Conservation (phyloP, 1,140 invertebrate species). For the Centruroides vittatus region DNA sequence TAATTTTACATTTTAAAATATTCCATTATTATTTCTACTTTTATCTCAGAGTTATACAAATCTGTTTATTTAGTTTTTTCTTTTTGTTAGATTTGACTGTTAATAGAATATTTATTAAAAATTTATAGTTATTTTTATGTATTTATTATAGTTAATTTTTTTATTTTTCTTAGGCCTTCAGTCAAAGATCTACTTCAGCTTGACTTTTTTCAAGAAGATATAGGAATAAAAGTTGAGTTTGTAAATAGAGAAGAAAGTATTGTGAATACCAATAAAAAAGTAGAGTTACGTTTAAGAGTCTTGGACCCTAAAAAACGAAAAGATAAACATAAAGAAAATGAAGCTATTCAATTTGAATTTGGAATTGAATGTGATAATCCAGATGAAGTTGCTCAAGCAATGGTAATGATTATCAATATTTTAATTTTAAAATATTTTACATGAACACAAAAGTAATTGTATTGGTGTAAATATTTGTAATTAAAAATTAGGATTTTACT, state of each 20-base stretch:
- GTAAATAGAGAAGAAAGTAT: slow-evolving; percentile 53
- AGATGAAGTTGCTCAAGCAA: slow-evolving; percentile 89
- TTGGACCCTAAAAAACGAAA: slow-evolving; percentile 93
- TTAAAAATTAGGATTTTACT: too few relatives aligned
- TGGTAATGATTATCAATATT: slow-evolving; percentile 41
- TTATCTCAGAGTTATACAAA: too few relatives aligned
- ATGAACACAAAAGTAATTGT: too few relatives aligned
- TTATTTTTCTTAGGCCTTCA: slow-evolving; percentile 46
- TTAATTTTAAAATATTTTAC: too few relatives aligned
- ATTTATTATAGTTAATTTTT: neutral
- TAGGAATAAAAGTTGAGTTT: slow-evolving; percentile 85
- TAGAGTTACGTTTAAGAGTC: slow-evolving; percentile 83
- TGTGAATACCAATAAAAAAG: slow-evolving; percentile 36
- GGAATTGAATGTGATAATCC: slow-evolving; percentile 83
- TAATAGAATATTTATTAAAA: too few relatives aligned
- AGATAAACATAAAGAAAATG: slow-evolving; percentile 95
- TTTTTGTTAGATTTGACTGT: too few relatives aligned
- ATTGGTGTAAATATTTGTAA: too few relatives aligned
- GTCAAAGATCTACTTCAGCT: slow-evolving; percentile 90
- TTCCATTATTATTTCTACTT: too few relatives aligned
- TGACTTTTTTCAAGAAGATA: slow-evolving; percentile 95
- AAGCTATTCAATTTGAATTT: slow-evolving; percentile 98
- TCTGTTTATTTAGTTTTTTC: too few relatives aligned
- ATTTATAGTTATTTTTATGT: neutral
- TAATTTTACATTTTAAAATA: too few relatives aligned